A percentile compares a stretch with the other conserved stretches of the same genome.
Conservation (phyloP, 2,797 vertebrate species). For the Pachyuromys duprasi region DNA sequence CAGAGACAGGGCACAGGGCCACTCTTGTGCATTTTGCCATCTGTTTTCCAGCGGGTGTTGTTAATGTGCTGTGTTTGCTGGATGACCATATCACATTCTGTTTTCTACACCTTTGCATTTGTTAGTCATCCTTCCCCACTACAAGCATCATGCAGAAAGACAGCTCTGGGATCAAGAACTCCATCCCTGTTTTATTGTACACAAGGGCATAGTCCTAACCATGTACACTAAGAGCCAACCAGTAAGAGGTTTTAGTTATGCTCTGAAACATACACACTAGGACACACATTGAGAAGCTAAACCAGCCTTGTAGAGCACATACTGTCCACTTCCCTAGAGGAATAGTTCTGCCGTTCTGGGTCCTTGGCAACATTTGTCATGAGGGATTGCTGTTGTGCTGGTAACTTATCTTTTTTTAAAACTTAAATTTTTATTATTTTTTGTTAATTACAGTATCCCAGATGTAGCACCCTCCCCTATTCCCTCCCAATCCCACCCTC, state of each 20-base stretch:
- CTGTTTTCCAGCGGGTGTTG: not conserved
- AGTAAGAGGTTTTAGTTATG: not conserved
- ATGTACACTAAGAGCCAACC: not conserved
- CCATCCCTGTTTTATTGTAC: not conserved
- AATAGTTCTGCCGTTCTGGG: not conserved
- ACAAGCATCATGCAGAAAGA: not conserved
- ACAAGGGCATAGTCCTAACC: not conserved
- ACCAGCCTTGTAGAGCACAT: not conserved
- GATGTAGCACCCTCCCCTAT: too few relatives aligned
- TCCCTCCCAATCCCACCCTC: too few relatives aligned
- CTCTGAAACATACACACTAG: not conserved
- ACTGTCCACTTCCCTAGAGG: not conserved
- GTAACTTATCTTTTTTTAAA: not conserved
- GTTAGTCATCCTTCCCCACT: not conserved
- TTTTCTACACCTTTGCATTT: not conserved
- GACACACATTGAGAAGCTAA: not conserved
- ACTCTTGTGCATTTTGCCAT: not conserved
- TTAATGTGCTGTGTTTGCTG: not conserved
- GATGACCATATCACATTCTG: not conserved
- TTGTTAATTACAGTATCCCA: too few relatives aligned
- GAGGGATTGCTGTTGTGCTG: not conserved
- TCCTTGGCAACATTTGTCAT: not conserved
- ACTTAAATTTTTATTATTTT: too few relatives aligned
- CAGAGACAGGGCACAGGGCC: not conserved
- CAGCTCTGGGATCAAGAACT: not conserved